Base-by-base conservation (phyloP, 2,888 invertebrate species). In the Parelbella ahira region DNA sequence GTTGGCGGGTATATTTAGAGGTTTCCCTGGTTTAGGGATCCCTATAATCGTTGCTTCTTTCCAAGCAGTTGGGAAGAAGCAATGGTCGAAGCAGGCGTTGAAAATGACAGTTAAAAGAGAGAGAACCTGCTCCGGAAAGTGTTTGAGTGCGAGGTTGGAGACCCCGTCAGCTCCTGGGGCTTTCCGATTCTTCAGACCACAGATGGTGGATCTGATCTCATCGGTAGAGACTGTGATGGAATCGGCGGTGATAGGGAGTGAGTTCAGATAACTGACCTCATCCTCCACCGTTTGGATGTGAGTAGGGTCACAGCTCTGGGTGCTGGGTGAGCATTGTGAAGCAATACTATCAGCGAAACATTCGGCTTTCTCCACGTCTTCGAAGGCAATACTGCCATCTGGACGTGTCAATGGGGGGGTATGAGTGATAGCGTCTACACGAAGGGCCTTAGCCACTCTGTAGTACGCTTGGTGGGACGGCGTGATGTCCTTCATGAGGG, bases 81-180 rank as follows among this genome's bases (percentile, higher is more conserved):
- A n/a, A n/a, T n/a, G n/a, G n/a, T n/a, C n/a, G n/a, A n/a, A n/a
- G n/a, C n/a, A n/a, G 12, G 19, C 37, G 3, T 27, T 27, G 1
- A 27, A 37, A 0, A 37, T 5, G 3, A 27, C 0, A 1, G 6
- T 19, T 1, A 37, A 8, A 6, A 20, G 7, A 2, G 12, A n/a
- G 0, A 37, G 20, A 1, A 28, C 28, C 20, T 28, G 20, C 9
- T 37, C 28, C 6, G 37, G 28, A 0, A 37, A 6, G 6, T 28
- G 6, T 37, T 37, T 37, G 20, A 37, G 20, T 4, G 37, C 37
- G 6, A 10, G 2, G 21, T 37, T 37, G n/a, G 28, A 37, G 2
- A 28, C 20, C 4, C 21, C 27, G 3, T 27, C 37, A 3, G 27
- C 37, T 37, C 37, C 37, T 8, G 37, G 37, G 12, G 27, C 27